phyloP scores from a whole-genome alignment of 2,113 vertebrate species.

The Hepsetus odoe region DNA sequence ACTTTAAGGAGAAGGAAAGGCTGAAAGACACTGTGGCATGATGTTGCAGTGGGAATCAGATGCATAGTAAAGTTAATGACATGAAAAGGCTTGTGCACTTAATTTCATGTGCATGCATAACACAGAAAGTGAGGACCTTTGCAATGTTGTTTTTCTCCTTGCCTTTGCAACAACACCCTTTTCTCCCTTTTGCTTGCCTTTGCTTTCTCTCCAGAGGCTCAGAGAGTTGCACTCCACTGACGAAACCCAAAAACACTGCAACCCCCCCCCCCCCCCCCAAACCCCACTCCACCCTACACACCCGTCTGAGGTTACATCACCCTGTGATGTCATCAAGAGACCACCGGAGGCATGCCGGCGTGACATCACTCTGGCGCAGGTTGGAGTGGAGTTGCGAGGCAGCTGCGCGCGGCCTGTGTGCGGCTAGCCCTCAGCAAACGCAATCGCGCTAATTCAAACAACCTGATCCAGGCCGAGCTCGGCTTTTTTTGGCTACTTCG shows the following conservation, averaged over 20 bases:
- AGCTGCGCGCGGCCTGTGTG: constrained; percentile 58
- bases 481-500: constrained; percentile 59
- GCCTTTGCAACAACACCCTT: background rate
- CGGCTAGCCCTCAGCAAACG: constrained; percentile 24
- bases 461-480: constrained; percentile 58
- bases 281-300: constrained; percentile 60
- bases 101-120: too few species aligned
- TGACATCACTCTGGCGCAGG: constrained; percentile 73
- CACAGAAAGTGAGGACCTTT: too few species aligned
- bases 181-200: background rate
- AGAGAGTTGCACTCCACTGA: constrained; percentile 62
- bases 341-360: constrained; percentile 67
- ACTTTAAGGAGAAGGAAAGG: too few species aligned
- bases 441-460: constrained; percentile 69
- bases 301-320: constrained; percentile 77
- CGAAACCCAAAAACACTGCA: background rate
- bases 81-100: too few species aligned
- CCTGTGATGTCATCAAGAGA: constrained; percentile 79
- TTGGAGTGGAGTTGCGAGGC: constrained; percentile 61
- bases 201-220: constrained; percentile 7
- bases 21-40: too few species aligned
- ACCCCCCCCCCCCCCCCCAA: too few species aligned
- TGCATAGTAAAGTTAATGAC: too few species aligned
- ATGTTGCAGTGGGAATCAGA: too few species aligned
- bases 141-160: background rate